A percentile compares a stretch with the other conserved stretches of the same genome.
Evolutionary conservation across 1,140 invertebrate species (phyloP).

Genomic region (Parasteatoda tepidariorum): DNA sequence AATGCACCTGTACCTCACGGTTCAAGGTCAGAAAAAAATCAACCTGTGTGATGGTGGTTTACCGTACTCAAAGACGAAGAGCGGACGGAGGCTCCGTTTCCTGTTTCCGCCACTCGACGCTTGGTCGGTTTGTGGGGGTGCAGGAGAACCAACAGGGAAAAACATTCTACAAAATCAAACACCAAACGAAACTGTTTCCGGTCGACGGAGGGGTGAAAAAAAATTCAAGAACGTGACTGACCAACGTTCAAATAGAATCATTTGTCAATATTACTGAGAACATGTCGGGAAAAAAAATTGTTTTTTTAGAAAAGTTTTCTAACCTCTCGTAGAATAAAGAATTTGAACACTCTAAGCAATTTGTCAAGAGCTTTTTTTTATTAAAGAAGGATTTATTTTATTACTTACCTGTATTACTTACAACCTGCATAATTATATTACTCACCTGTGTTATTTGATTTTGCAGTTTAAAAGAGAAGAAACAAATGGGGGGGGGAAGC

Average conservation of each 20-base stretch:
- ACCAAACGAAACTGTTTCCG: slow-evolving; percentile 35
- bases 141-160: neutral
- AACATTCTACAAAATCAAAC: slow-evolving; percentile 28
- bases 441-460: too few relatives aligned
- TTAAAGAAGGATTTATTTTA: too few relatives aligned
- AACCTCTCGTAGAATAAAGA: neutral
- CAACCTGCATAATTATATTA: too few relatives aligned
- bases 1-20: slow-evolving; percentile 33
- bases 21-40: slow-evolving; percentile 28
- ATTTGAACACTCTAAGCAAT: too few relatives aligned
- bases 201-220: slow-evolving; percentile 8
- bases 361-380: too few relatives aligned
- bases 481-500: too few relatives aligned
- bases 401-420: too few relatives aligned
- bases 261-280: slow-evolving; percentile 7
- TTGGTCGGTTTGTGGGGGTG: neutral
- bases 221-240: slow-evolving; percentile 15
- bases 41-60: slow-evolving; percentile 23
- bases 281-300: neutral
- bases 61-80: slow-evolving; percentile 14
- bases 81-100: slow-evolving; percentile 30
- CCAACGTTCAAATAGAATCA: neutral
- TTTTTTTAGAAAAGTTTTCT: neutral
- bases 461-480: too few relatives aligned
- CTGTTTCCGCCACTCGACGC: slow-evolving; percentile 36